Evolutionary conservation across 2,113 vertebrate species (phyloP), one percentile per base, ranked within the genome.

Genomic region (Cephalopterus ornatus): DNA sequence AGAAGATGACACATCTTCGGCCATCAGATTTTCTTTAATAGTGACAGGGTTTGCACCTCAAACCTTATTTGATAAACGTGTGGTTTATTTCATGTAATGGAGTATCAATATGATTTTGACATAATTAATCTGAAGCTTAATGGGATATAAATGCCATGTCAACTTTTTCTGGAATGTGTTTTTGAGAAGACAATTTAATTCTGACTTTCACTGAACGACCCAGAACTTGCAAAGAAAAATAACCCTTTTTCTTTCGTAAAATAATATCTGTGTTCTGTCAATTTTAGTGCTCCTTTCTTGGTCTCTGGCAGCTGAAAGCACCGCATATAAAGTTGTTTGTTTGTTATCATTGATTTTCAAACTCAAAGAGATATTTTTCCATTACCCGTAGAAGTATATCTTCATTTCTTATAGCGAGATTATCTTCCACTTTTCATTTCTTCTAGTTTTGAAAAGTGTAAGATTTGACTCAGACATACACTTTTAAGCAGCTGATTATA

Each of bases 281-380:
- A 59, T 89, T 93, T 91, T 78, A 92, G 59, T 74, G 42, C 14
- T 78, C n/a, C 73, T 53, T 33, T 93, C 80, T 87, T 50, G 12
- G 41, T 93, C 65, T 71, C 46, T 86, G 76, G 33, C 50, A 95
- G 84, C 63, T 13, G 0, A 89, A 75, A 74, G 37, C 42, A 71
- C 44, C 59, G 52, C 59, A 71, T 67, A 77, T 50, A 46, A 80
- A 70, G 26, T 62, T 58, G 46, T 35, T 74, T 20, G 85, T 94
- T 78, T 89, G 39, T 85, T 96, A 84, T 77, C 46, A 77, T 33
- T 63, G 42, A 28, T 76, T 92, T 95, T 66, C 85, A 78, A 87
- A 67, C 39, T 35, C 68, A 22, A 44, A 33, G 71, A 87, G 65
- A 78, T 89, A 42, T 78, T 71, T 91, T 71, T 94, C 47, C 14